These are phyloP conservation scores for Caenorhabditis sp. DNA, from an alignment of 2,888 invertebrate species.

Conservation along the genomic window DNA sequence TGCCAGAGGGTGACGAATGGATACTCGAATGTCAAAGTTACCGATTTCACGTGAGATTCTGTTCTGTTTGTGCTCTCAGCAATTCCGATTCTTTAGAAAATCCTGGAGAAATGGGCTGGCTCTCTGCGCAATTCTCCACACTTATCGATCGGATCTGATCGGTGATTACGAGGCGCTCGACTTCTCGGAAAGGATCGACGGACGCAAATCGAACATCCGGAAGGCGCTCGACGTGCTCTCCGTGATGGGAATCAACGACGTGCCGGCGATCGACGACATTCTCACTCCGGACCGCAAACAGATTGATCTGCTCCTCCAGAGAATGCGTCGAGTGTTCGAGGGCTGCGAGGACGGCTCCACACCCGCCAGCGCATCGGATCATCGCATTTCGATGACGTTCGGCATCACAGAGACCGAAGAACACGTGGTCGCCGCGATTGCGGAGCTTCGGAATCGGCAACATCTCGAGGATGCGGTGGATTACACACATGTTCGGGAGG, in stretches of 20 bases:
- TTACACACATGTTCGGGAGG: slow-evolving; percentile 42
- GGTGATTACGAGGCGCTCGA: slow-evolving; percentile 68
- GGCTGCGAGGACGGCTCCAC: slow-evolving; percentile 55
- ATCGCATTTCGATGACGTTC: slow-evolving; percentile 65
- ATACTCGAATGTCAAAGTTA: slow-evolving; percentile 68
- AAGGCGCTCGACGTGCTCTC: slow-evolving; percentile 56
- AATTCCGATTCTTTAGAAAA: slow-evolving; percentile 59
- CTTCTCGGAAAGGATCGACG: slow-evolving; percentile 66
- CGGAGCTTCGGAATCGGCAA: slow-evolving; percentile 54
- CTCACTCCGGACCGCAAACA: slow-evolving; percentile 61
- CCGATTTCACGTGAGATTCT: slow-evolving; percentile 68
- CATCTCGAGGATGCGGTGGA: slow-evolving; percentile 64
- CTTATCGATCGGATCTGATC: slow-evolving; percentile 70
- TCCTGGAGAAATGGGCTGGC: slow-evolving; percentile 75
- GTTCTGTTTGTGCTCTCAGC: not conserved
- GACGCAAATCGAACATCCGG: slow-evolving; percentile 66
- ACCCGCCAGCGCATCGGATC: slow-evolving; percentile 62
- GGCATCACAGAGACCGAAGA: slow-evolving; percentile 63
- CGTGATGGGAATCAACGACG: slow-evolving; percentile 56
- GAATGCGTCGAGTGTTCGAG: slow-evolving; percentile 60
- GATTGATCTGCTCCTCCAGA: slow-evolving; percentile 56
- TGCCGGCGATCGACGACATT: slow-evolving; percentile 64
- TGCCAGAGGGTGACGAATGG: slow-evolving; percentile 69
- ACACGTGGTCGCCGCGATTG: slow-evolving; percentile 64
- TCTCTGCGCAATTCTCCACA: slow-evolving; percentile 76